Conservation (phyloP, 2,888 invertebrate genomes). For the Heliconius charithonia region DNA sequence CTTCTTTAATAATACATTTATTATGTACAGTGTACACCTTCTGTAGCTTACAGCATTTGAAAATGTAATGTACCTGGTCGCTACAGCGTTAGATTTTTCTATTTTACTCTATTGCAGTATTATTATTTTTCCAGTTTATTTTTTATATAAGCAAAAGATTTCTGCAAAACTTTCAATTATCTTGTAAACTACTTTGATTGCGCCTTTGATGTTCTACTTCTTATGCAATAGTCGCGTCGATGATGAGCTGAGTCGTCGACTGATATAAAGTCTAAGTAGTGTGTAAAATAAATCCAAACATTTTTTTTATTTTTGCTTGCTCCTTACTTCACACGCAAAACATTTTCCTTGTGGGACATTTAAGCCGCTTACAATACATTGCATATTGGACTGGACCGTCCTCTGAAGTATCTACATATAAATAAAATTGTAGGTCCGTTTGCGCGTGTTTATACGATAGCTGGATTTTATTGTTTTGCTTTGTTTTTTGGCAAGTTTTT, state of each 20-base stretch:
- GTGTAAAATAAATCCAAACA: neutral
- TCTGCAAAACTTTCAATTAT: neutral
- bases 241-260: neutral
- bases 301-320: neutral
- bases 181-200: neutral
- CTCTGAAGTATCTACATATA: neutral
- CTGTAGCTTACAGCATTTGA: too few species aligned
- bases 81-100: too few species aligned
- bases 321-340: neutral
- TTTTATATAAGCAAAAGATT: neutral
- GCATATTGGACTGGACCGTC: neutral
- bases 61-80: too few species aligned
- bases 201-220: neutral
- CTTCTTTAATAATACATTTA: too few species aligned
- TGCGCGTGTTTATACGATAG: too few species aligned
- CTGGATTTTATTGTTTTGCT: too few species aligned
- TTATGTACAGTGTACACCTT: too few species aligned
- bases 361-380: slow-evolving; percentile 12
- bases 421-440: too few species aligned
- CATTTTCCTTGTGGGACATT: neutral
- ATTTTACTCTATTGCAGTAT: too few species aligned
- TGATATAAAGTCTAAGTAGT: neutral
- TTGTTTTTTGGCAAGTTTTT: too few species aligned
- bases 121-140: too few species aligned
- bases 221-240: neutral